Evolutionary conservation across 2,113 vertebrate genomes (phyloP), one percentile per base, ranked within the genome.

Genomic region (Chaenocephalus aceratus): DNA sequence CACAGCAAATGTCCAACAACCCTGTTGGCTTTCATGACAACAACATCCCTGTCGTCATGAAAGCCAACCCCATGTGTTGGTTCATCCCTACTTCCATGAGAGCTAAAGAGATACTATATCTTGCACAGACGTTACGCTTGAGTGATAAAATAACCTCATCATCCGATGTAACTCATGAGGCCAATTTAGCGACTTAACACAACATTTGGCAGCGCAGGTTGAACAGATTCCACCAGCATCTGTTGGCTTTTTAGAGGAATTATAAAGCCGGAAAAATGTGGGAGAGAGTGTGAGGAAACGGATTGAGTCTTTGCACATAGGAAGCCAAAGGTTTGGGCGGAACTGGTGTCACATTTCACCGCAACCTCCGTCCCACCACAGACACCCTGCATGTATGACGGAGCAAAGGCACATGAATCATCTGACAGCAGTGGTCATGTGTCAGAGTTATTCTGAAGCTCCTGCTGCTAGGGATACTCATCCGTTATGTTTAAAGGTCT

Each of bases 401-500:
- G 67, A 80, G 82, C 66, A 77, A 72, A 84, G 77, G 67, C 61
- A 61, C 67, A 85, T 85, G 82, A 83, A 89, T 89, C 85, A 88
- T 79, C 75, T 80, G 84, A 88, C 80, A 85, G 82, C 61, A 6
- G 4, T 16, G 78, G 63, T 68, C 67, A n/a, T 88, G 89, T 89
- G 80, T 92, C 87, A 92, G 70, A 88, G 78, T 80, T 82, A 75
- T 80, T 91, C 83, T 67, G 59, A 79, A 88, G 72, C 82, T 54
- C 67, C 67, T 82, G 86, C 67, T 82, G 86, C 74, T 78, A 79
- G 72, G 82, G 88, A 90, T 80, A 80, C 85, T 90, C 86, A 88
- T 90, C 81, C 83, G 79, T 84, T 88, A 85, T 88, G 90, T 88
- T 82, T 84, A 84, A 88, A 90, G 87, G 61, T 62, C 77, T 84